Percentiles rank a stretch among this genome's conserved stretches.
Evolutionary conservation across 2,888 invertebrate species (phyloP).

Genomic region (Monopis laevigella): DNA sequence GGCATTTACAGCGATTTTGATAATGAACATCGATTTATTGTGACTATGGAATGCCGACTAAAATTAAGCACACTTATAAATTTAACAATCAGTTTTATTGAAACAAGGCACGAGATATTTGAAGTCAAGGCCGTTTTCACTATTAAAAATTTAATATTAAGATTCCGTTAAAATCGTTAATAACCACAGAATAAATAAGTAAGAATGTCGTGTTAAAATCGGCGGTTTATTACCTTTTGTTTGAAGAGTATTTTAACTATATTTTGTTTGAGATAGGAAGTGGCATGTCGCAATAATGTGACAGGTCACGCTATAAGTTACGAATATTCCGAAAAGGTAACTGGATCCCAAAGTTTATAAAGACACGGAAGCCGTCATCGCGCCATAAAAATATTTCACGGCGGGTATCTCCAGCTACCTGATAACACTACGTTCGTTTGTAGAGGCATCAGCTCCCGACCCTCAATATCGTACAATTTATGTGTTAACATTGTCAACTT

Average conservation of each 20-base stretch:
- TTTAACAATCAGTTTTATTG: constrained; percentile 47
- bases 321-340: constrained; percentile 42
- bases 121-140: too few species aligned
- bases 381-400: constrained; percentile 59
- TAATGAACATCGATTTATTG: constrained; percentile 61
- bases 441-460: constrained; percentile 37
- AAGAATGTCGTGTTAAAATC: too few species aligned
- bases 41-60: constrained; percentile 41
- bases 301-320: constrained; percentile 11
- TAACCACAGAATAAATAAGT: too few species aligned
- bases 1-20: constrained; percentile 59
- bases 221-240: too few species aligned
- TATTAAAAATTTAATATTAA: too few species aligned
- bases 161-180: too few species aligned
- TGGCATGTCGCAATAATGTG: constrained; percentile 4
- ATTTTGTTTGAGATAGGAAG: too few species aligned
- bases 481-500: constrained; percentile 36
- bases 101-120: constrained; percentile 33
- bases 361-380: constrained; percentile 48
- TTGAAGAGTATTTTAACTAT: too few species aligned
- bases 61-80: constrained; percentile 43
- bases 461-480: constrained; percentile 36
- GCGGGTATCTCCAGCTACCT: constrained; percentile 51
- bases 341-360: constrained; percentile 36
- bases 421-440: constrained; percentile 60